Conservation (phyloP, 2,888 invertebrate genomes). For the Epinotia nisella region DNA sequence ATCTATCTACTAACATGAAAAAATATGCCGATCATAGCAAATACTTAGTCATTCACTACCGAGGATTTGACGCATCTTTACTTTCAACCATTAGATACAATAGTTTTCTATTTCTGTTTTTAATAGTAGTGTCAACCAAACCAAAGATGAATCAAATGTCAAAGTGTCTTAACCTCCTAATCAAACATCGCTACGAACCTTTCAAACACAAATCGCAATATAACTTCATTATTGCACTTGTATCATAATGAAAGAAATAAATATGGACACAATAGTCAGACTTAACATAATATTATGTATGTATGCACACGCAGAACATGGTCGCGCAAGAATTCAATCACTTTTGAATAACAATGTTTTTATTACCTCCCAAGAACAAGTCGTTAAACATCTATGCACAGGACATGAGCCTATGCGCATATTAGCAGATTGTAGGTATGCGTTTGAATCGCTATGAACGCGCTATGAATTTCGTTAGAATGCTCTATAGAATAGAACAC, state of each 20-base stretch:
- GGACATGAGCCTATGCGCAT: not conserved
- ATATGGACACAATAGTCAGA: too few relatives aligned
- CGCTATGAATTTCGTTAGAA: too few relatives aligned
- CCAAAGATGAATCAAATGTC: not conserved
- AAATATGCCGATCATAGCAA: too few relatives aligned
- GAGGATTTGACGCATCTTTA: too few relatives aligned
- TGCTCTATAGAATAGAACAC: too few relatives aligned
- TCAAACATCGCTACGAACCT: not conserved
- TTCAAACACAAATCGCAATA: not conserved
- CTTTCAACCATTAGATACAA: too few relatives aligned
- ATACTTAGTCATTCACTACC: too few relatives aligned
- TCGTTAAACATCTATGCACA: not conserved
- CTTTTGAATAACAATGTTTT: slow-evolving; percentile 13
- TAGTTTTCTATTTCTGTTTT: too few relatives aligned
- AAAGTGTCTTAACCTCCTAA: not conserved
- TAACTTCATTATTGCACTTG: not conserved
- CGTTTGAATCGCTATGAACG: too few relatives aligned
- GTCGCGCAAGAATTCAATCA: not conserved
- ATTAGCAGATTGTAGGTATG: not conserved
- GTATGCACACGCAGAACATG: slow-evolving; percentile 19
- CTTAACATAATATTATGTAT: slow-evolving; percentile 12
- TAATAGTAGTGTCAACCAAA: too few relatives aligned
- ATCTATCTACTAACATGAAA: too few relatives aligned
- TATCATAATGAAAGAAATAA: not conserved
- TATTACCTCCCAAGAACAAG: not conserved